Percentiles rank a stretch among this genome's conserved stretches.
These are phyloP conservation scores for Rugalucina vietnamica DNA, from an alignment of 2,888 invertebrate species.

Conservation along the genomic window DNA sequence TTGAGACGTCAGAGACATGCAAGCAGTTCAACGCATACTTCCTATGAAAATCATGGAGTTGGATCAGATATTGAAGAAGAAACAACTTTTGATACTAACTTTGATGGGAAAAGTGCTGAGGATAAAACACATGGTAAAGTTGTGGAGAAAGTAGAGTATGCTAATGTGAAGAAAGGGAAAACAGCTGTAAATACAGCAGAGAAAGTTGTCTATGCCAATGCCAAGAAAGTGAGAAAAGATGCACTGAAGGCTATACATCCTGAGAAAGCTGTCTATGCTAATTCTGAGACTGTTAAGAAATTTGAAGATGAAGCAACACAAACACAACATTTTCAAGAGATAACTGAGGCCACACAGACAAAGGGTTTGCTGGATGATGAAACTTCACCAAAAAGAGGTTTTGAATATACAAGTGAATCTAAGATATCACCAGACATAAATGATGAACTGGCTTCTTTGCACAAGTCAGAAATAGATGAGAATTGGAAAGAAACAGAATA, in stretches of 20 bases:
- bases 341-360: background rate
- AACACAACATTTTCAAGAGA: background rate
- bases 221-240: background rate
- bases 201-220: background rate
- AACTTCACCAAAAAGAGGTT: too few species aligned
- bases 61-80: background rate
- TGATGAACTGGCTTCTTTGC: background rate
- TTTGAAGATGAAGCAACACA: background rate
- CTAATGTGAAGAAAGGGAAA: background rate
- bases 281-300: background rate
- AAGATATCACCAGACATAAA: too few species aligned
- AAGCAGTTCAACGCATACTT: conserved; percentile 3
- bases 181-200: background rate
- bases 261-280: background rate
- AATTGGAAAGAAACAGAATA: background rate
- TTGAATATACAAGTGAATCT: too few species aligned
- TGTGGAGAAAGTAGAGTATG: background rate
- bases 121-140: background rate
- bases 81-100: background rate
- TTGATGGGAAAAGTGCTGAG: background rate
- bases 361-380: too few species aligned
- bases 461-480: background rate
- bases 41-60: background rate
- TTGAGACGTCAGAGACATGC: background rate
- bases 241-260: background rate